Evolutionary conservation across 2,797 vertebrate genomes (phyloP).

Genomic region (Enteromius mattozi): DNA sequence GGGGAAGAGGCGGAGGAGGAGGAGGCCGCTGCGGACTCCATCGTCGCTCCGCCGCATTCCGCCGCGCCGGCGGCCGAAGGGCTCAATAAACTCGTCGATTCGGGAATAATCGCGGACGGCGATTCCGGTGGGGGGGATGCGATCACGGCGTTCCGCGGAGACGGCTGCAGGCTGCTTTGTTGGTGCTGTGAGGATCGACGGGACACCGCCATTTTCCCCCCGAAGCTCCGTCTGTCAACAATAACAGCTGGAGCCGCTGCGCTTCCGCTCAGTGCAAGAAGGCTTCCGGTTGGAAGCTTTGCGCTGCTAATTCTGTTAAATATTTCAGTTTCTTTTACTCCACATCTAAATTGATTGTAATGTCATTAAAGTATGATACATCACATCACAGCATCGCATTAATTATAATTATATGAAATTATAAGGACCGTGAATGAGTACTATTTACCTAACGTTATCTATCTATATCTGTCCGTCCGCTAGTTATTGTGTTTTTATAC

Average conservation of each 20-base stretch:
- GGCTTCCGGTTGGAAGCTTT: slow-evolving; percentile 33
- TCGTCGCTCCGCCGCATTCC: slow-evolving; percentile 62
- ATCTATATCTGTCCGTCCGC: neutral
- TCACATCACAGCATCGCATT: neutral
- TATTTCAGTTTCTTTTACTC: neutral
- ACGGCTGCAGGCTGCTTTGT: slow-evolving; percentile 72
- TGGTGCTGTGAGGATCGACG: slow-evolving; percentile 87
- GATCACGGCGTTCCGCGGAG: slow-evolving; percentile 79
- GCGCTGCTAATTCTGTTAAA: neutral
- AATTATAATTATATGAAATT: neutral
- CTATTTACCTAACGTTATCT: neutral
- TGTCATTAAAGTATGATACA: neutral
- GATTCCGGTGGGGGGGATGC: slow-evolving; percentile 78
- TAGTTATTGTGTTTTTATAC: too few species aligned
- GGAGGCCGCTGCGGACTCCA: slow-evolving; percentile 67
- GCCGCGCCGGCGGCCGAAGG: slow-evolving; percentile 66
- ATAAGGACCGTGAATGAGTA: neutral
- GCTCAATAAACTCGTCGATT: slow-evolving; percentile 64
- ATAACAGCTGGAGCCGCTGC: slow-evolving; percentile 55
- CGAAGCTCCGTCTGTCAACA: slow-evolving; percentile 56
- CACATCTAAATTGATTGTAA: neutral
- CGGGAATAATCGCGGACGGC: slow-evolving; percentile 70
- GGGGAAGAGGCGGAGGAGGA: slow-evolving; percentile 70
- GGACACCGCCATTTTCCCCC: slow-evolving; percentile 83
- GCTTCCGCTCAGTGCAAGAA: slow-evolving; percentile 40